Evolutionary conservation across 2,113 vertebrate species (phyloP).

Genomic region (Anarrhichthys ocellatus): DNA sequence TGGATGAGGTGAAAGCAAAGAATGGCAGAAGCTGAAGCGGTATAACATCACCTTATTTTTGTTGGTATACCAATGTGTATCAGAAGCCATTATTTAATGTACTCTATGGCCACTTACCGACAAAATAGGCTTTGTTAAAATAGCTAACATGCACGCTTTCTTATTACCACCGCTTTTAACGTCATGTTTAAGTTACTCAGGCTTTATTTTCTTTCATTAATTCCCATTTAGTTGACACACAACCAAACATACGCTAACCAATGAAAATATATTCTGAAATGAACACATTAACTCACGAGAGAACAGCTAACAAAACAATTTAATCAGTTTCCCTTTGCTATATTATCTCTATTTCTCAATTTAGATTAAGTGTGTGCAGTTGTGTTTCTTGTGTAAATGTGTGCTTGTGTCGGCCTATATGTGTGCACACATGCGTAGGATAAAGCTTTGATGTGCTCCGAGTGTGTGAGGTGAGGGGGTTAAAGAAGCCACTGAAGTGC

Average conservation of each 20-base stretch:
- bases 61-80: background rate
- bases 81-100: background rate
- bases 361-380: background rate
- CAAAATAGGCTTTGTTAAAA: background rate
- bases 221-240: background rate
- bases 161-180: too few species aligned
- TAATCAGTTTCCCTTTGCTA: background rate
- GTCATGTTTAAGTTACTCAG: background rate
- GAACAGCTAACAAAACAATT: background rate
- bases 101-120: background rate
- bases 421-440: conserved; percentile 14
- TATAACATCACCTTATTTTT: background rate
- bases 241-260: background rate
- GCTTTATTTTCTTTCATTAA: background rate
- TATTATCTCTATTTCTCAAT: background rate
- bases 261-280: background rate
- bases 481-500: conserved; percentile 71
- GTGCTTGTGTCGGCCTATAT: background rate
- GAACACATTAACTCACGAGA: background rate
- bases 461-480: conserved; percentile 52
- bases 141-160: background rate
- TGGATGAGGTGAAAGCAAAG: conserved; percentile 20
- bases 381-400: conserved; percentile 15
- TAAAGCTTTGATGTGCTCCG: conserved; percentile 17
- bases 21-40: background rate